These are phyloP conservation scores for Coelopa frigida DNA, from an alignment of 1,140 invertebrate genomes.

Conservation along the genomic window DNA sequence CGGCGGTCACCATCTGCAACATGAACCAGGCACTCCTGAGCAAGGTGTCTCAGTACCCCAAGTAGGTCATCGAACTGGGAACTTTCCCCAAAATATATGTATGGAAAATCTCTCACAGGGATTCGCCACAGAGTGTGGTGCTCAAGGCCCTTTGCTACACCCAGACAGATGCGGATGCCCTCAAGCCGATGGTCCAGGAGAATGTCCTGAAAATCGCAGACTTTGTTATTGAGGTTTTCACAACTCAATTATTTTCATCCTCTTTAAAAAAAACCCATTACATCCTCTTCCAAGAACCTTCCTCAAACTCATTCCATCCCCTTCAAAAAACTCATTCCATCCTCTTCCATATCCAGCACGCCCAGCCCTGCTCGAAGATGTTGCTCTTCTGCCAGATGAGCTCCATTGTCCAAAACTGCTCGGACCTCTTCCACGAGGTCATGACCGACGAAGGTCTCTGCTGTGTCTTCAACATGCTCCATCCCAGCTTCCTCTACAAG, in stretches of 20 bases:
- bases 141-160: background rate
- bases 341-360: constrained; percentile 6
- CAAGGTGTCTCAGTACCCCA: constrained; percentile 23
- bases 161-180: background rate
- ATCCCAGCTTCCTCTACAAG: constrained; percentile 56
- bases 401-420: constrained; percentile 51
- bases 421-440: constrained; percentile 62
- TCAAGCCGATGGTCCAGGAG: constrained; percentile 12
- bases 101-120: background rate
- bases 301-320: background rate
- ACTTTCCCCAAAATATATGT: too few species aligned
- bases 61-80: constrained; percentile 16
- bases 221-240: constrained; percentile 16
- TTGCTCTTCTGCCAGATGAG: constrained; percentile 59
- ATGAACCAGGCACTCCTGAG: constrained; percentile 66
- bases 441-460: constrained; percentile 75
- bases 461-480: constrained; percentile 70
- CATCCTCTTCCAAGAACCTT: background rate
- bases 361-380: constrained; percentile 62
- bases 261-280: background rate
- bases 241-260: background rate
- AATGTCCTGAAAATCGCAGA: constrained; percentile 24
- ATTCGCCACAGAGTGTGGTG: background rate
- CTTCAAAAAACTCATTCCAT: background rate
- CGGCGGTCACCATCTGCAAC: constrained; percentile 72